Evolutionary conservation across 2,797 vertebrate genomes (phyloP), one percentile per base, ranked within the genome.

Genomic region (Bradypodion pumilum): DNA sequence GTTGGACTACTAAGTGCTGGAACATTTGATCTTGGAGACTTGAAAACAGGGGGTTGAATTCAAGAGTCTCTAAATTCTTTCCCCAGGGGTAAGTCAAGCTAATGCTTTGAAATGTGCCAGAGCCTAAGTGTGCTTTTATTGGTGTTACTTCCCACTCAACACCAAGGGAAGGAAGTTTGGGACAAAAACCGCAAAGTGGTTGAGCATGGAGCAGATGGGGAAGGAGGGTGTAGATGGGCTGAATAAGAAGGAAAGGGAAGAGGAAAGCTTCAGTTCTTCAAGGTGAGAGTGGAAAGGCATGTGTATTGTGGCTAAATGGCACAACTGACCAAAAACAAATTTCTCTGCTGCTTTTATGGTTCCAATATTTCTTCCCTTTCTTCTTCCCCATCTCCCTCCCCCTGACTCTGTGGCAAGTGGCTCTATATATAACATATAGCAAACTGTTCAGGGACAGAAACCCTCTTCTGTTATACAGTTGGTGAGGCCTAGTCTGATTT

Each of bases 61-160:
- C 37, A 59, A 44, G 27, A 6, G 27, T 59, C 74, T 75, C 78
- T 80, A 23, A n/a, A 42, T 80, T 60, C 80, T 35, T 80, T 80
- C 37, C 84, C 60, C 49, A 68, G 49, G 49, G 46, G 40, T 32
- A 59, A 56, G 23, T 46, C n/a, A 19, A 74, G 66, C 77, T 27
- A 74, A 32, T 25, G 21, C 25, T 80, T 63, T 74, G 25, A 75
- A 75, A 75, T 23, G 62, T 25, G 37, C 44, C 6, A 2, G 9
- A 44, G 60, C 21, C 23, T 32, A 59, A 32, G 29, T 63, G 74
- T 70, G 40, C 44, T 62, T 72, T 46, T 68, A 68, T 40, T 44
- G 75, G 27, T 65, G n/a, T 37, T 72, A 37, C 59, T 73, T 52
- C 68, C 16, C 59, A 16, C 76, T 49, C 37, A 63, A 73, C 40